A percentile compares a stretch with the other conserved stretches of the same genome.
Conservation (phyloP, 2,797 vertebrate species). For the Ataeniobius toweri region DNA sequence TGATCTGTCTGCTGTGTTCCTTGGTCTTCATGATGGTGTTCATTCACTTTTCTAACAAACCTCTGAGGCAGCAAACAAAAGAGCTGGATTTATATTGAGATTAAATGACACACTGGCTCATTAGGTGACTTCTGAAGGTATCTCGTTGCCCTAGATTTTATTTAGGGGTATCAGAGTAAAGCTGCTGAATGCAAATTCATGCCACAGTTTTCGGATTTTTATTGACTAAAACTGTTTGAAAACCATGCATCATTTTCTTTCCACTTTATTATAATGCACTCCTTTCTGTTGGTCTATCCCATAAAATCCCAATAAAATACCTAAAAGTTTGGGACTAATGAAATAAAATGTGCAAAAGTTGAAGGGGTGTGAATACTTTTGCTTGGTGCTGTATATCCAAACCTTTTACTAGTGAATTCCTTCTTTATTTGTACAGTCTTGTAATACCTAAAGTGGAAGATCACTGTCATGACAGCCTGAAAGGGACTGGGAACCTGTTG, state of each 20-base stretch:
- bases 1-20: too few species aligned
- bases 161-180: neutral
- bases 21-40: neutral
- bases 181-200: neutral
- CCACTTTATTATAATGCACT: neutral
- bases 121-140: neutral
- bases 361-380: neutral
- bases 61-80: neutral
- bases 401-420: too few species aligned
- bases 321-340: neutral
- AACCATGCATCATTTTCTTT: neutral
- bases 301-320: neutral
- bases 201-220: neutral
- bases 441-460: neutral
- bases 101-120: too few species aligned
- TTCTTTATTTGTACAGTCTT: neutral
- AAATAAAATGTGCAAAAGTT: neutral
- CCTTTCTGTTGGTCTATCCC: neutral
- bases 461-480: neutral
- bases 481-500: slow-evolving; percentile 17
- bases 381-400: neutral
- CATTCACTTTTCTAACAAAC: neutral
- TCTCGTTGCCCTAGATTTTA: neutral
- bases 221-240: neutral
- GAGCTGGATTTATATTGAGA: neutral